Evolutionary conservation across 2,113 vertebrate species (phyloP).

Genomic region (Chloropsis hardwickii): DNA sequence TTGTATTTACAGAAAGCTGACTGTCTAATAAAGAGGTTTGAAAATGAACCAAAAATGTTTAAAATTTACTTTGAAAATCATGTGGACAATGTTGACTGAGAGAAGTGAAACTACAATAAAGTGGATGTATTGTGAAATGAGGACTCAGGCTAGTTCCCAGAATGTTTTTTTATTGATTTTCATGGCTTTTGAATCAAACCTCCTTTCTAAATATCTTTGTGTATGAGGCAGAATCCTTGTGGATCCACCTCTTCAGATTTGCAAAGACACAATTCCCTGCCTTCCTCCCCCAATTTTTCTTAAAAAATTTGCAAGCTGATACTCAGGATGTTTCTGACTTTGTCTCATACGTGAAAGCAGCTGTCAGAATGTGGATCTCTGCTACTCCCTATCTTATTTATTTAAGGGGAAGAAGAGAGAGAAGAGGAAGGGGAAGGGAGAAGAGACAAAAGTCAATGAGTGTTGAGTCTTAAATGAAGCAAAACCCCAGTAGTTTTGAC

Average conservation of each 20-base stretch:
- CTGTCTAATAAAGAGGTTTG: not conserved
- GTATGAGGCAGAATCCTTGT: not conserved
- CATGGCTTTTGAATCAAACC: not conserved
- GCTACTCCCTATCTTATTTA: not conserved
- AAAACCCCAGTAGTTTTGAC: not conserved
- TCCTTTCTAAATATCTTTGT: not conserved
- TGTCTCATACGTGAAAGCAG: not conserved
- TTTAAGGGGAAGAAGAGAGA: not conserved
- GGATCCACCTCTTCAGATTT: not conserved
- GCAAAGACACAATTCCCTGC: not conserved
- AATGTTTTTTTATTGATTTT: not conserved
- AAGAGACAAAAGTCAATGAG: not conserved
- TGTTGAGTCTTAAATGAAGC: not conserved
- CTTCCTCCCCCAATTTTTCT: fast-evolving
- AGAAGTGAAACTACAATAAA: not conserved
- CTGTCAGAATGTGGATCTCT: not conserved
- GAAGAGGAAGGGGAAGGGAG: not conserved
- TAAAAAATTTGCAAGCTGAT: not conserved
- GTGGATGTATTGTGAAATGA: not conserved
- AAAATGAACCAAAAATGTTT: not conserved
- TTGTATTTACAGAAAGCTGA: not conserved
- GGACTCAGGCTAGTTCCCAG: not conserved
- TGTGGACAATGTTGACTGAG: not conserved
- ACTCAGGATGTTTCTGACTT: not conserved
- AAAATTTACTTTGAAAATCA: not conserved